Evolutionary conservation across 2,113 vertebrate genomes (phyloP).

Genomic region (Mirounga angustirostris): DNA sequence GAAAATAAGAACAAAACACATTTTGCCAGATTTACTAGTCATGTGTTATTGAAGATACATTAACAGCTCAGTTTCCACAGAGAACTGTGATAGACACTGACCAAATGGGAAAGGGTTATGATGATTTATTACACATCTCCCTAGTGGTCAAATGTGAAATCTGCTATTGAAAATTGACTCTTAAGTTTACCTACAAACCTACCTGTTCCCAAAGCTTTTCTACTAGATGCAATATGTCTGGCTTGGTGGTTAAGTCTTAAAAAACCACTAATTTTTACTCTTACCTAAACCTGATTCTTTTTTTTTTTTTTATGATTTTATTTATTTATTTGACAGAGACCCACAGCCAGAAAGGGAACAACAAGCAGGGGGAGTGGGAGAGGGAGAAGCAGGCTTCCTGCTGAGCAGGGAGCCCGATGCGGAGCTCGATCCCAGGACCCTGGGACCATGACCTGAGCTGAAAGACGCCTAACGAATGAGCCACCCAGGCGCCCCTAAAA

Average conservation of each 20-base stretch:
- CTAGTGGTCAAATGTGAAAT: neutral
- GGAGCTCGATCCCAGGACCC: no score
- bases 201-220: neutral
- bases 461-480: no score
- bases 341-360: no score
- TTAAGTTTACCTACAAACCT: neutral
- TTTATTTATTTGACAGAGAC: no score
- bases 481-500: neutral
- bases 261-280: neutral
- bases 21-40: neutral
- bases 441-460: no score
- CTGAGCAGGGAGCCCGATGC: no score
- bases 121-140: neutral
- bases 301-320: no score
- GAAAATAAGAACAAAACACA: neutral
- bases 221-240: neutral
- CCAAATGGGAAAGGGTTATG: neutral
- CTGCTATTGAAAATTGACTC: neutral
- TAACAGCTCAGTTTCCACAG: constrained; percentile 44
- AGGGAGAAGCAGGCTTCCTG: no score
- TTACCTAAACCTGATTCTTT: neutral
- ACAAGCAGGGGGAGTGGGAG: no score
- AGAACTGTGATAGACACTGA: neutral
- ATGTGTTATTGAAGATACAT: neutral
- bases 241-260: neutral